Base-by-base conservation (phyloP, 2,113 vertebrate genomes). In the Limanda limanda region DNA sequence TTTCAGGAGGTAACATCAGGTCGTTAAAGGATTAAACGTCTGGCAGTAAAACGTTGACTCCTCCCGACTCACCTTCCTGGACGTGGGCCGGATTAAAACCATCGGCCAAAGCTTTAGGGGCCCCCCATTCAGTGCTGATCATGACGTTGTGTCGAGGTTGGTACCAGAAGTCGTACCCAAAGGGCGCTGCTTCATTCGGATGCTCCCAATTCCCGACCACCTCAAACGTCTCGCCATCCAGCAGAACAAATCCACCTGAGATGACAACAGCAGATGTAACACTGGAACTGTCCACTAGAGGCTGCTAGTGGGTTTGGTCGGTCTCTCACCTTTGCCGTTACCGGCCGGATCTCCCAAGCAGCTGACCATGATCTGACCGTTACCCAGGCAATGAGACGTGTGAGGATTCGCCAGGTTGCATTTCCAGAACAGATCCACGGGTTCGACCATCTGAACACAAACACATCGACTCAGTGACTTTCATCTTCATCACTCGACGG, bases 101-200 rank as follows among this genome's bases (percentile, higher is more conserved):
- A 0, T 86, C 0, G 0, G 9, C 81, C 0, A 98, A 45, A 52
- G 85, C 87, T 47, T 96, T 97, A 0, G 96, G 97, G 0, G 87
- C 25, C 0, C 95, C 96, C 97, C 96, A 98, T 14, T 97, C 97
- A 0, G 95, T 95, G 93, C 97, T 99, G 80, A 99, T 93, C 96
- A 98, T 95, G 88, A 98, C 96, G 0, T 98, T 98, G 90, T 97
- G 97, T 3, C 94, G 92, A 0, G 97, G 97, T 65, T 98, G 97
- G 85, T 98, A 99, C 97, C 97, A 99, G 94, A 98, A 99, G 87
- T 99, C 97, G 0, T 98, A 99, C 27, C 96, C 95, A 18, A 97
- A 90, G 0, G 93, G 82, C 0, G 94, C 95, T 0, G 94, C 86
- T 0, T 96, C 93, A 0, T 91, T 93, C 0, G 94, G 93, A 0